phyloP scores from a whole-genome alignment of 1,140 invertebrate genomes.

The Brachionus angularis region DNA sequence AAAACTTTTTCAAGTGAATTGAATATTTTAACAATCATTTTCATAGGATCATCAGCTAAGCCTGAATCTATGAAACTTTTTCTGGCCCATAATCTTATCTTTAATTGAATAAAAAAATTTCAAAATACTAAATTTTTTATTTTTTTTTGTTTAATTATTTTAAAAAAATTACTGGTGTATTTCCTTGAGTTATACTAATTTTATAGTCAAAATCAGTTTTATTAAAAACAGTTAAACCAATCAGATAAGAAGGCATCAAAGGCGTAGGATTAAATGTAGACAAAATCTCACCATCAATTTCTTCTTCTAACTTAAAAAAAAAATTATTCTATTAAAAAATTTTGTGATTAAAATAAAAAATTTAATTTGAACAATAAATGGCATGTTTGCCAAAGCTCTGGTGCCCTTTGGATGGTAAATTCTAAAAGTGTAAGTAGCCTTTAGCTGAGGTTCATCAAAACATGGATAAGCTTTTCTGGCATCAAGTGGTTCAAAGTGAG shows the following conservation, averaged over 20 bases:
- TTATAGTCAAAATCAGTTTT: conserved; percentile 16
- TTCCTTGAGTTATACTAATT: not conserved
- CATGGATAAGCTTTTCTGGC: conserved; percentile 48
- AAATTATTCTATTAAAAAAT: not conserved
- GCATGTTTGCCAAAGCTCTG: conserved; percentile 23
- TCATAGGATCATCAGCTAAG: not conserved
- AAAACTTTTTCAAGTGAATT: conserved; percentile 11
- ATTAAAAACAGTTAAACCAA: conserved; percentile 32
- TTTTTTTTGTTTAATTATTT: not conserved
- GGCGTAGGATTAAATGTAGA: conserved; percentile 16
- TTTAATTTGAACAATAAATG: not conserved
- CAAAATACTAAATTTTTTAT: too few relatives aligned
- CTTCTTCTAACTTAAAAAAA: not conserved
- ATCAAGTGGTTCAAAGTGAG: conserved; percentile 49
- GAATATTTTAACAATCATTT: conserved; percentile 24
- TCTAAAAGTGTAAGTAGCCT: conserved; percentile 43
- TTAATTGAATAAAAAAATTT: not conserved
- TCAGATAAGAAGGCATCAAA: conserved; percentile 10
- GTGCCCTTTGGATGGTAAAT: conserved; percentile 29
- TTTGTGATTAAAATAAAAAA: not conserved
- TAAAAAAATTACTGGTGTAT: not conserved
- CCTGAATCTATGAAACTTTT: not conserved
- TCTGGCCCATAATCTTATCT: conserved; percentile 27
- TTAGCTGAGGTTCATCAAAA: conserved; percentile 46
- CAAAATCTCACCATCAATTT: conserved; percentile 17